Evolutionary conservation across 2,888 invertebrate genomes (phyloP).

Genomic region (Aphidoletes aphidimyza): DNA sequence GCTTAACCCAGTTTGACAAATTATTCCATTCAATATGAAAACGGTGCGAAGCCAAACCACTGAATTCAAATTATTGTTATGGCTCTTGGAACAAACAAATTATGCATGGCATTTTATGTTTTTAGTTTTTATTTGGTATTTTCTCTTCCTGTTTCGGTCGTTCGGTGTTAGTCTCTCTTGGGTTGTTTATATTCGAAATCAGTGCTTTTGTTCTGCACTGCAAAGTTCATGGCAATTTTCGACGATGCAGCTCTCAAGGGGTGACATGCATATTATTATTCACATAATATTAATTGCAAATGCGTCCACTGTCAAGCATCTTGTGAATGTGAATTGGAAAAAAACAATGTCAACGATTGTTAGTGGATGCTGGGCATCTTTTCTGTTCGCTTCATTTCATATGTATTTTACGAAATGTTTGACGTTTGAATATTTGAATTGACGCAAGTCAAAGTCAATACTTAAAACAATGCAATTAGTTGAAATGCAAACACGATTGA

Average conservation of each 20-base stretch:
- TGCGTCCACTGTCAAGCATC: not conserved
- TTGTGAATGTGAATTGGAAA: not conserved
- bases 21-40: too few species aligned
- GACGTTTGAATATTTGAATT: too few species aligned
- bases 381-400: too few species aligned
- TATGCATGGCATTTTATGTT: not conserved
- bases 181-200: not conserved
- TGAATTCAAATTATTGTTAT: too few species aligned
- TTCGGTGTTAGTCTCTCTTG: too few species aligned
- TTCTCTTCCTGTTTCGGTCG: too few species aligned
- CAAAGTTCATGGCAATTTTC: not conserved
- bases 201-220: not conserved
- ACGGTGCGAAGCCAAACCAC: too few species aligned
- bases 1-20: not conserved
- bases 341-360: slow-evolving; percentile 21
- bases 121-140: too few species aligned
- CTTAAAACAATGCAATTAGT: not conserved
- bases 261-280: not conserved
- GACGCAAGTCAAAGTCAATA: slow-evolving; percentile 7
- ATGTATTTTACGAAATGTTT: slow-evolving; percentile 14
- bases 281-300: slow-evolving; percentile 12
- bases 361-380: not conserved
- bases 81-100: not conserved
- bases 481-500: not conserved
- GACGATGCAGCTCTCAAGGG: not conserved